These are phyloP conservation scores for Matsumyia berberina DNA, from an alignment of 2,888 invertebrate genomes.

Conservation along the genomic window DNA sequence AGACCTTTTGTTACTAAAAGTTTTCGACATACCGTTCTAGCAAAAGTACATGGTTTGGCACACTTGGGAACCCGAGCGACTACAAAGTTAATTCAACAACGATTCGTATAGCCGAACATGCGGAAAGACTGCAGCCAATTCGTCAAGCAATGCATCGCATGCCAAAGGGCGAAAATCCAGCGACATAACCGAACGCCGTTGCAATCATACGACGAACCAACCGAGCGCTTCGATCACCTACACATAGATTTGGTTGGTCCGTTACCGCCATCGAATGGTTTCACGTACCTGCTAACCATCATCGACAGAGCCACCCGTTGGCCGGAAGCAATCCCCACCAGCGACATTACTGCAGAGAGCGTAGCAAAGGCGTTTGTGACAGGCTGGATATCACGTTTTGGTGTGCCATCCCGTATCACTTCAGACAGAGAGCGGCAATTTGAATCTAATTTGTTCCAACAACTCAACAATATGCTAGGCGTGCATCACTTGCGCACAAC, in stretches of 20 bases:
- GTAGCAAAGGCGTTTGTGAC: constrained; percentile 30
- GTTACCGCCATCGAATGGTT: constrained; percentile 18
- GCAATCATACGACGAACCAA: not conserved
- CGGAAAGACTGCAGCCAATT: constrained; percentile 1
- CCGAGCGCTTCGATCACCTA: not conserved
- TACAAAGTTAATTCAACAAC: not conserved
- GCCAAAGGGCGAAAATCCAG: not conserved
- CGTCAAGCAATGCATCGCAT: not conserved
- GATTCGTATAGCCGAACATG: not conserved
- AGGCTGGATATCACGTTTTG: constrained; percentile 47
- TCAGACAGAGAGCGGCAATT: constrained; percentile 72
- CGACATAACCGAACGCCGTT: not conserved
- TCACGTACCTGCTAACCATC: constrained; percentile 16
- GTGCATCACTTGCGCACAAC: constrained; percentile 57
- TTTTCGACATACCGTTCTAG: not conserved
- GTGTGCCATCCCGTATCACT: constrained; percentile 62
- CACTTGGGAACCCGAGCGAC: not conserved
- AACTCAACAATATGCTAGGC: constrained; percentile 54
- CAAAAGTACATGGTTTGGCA: not conserved
- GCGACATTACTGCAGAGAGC: constrained; percentile 16
- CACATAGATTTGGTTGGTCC: constrained; percentile 28
- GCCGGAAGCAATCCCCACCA: constrained; percentile 17
- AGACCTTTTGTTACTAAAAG: not conserved
- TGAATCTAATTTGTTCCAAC: constrained; percentile 49
- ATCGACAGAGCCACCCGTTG: constrained; percentile 15